Conservation (phyloP, 2,888 invertebrate species). For the Agonopterix subpropinquella region DNA sequence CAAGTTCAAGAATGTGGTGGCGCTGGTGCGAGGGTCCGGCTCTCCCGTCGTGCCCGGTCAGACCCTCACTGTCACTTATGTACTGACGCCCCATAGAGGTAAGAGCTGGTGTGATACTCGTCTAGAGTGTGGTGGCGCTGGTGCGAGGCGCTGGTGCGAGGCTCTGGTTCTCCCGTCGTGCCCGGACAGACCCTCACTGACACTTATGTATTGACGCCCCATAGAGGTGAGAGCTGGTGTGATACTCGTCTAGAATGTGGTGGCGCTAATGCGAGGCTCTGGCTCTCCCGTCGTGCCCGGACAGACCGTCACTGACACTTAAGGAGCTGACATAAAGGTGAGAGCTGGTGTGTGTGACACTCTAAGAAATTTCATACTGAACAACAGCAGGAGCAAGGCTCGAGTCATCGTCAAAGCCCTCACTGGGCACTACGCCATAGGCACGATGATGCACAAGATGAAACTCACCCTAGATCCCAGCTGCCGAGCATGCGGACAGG, state of each 20-base stretch:
- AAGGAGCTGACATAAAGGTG: slow-evolving; percentile 78
- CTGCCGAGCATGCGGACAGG: too few relatives aligned
- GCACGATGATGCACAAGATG: too few relatives aligned
- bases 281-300: slow-evolving; percentile 81
- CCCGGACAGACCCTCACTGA: slow-evolving; percentile 79
- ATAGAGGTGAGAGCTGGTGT: slow-evolving; percentile 56
- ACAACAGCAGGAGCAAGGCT: too few relatives aligned
- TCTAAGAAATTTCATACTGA: too few relatives aligned
- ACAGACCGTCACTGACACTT: slow-evolving; percentile 77
- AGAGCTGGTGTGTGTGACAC: slow-evolving; percentile 10
- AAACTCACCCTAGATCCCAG: too few relatives aligned
- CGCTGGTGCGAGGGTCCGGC: slow-evolving; percentile 73
- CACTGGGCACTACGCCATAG: too few relatives aligned
- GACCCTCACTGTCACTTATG: slow-evolving; percentile 78
- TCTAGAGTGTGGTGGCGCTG: slow-evolving; percentile 91
- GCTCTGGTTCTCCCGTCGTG: slow-evolving; percentile 78
- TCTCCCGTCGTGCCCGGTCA: slow-evolving; percentile 81
- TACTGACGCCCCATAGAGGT: slow-evolving; percentile 80
- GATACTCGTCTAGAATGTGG: slow-evolving; percentile 86
- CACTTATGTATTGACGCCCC: slow-evolving; percentile 81
- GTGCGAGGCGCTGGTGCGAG: slow-evolving; percentile 65
- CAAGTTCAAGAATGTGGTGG: slow-evolving; percentile 95
- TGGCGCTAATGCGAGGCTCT: slow-evolving; percentile 78
- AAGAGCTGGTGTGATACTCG: slow-evolving; percentile 8
- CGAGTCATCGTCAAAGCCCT: too few relatives aligned